phyloP scores from a whole-genome alignment of 2,888 invertebrate species.

The Pristionchus maxplancki region DNA sequence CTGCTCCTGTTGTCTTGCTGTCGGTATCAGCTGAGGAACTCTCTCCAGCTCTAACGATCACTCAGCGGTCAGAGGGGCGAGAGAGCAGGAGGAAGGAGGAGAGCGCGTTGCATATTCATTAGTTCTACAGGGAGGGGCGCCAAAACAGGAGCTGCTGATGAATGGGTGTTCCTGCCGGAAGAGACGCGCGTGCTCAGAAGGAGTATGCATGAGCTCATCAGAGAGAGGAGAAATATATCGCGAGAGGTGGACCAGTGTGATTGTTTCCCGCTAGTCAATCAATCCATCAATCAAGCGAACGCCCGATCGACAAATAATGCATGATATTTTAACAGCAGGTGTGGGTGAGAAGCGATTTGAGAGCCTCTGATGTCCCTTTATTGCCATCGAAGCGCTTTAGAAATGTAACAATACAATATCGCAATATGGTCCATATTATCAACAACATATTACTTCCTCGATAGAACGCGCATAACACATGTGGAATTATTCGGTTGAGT shows the following conservation, averaged over 20 bases:
- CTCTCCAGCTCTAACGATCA: not conserved
- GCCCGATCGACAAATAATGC: not conserved
- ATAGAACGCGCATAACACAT: not conserved
- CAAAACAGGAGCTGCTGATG: not conserved
- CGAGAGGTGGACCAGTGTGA: not conserved
- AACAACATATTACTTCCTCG: not conserved
- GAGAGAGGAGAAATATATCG: not conserved
- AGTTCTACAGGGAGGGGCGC: not conserved
- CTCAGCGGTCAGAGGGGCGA: not conserved
- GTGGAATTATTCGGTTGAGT: not conserved
- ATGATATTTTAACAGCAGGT: not conserved
- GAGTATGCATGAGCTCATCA: not conserved
- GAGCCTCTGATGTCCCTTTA: too few species aligned
- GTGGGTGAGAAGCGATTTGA: not conserved
- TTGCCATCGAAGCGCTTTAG: too few species aligned
- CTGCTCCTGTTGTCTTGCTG: not conserved
- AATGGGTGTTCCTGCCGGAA: not conserved
- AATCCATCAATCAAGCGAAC: not conserved
- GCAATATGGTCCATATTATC: not conserved
- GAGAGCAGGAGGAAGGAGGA: not conserved
- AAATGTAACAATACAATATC: too few species aligned
- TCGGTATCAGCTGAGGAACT: not conserved
- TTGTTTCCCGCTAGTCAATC: not conserved
- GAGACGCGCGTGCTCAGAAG: not conserved
- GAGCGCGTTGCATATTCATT: not conserved